Percentiles rank a stretch among this genome's conserved stretches.
Conservation (phyloP, 2,888 invertebrate species). For the Drepanosiphum platanoidis region DNA sequence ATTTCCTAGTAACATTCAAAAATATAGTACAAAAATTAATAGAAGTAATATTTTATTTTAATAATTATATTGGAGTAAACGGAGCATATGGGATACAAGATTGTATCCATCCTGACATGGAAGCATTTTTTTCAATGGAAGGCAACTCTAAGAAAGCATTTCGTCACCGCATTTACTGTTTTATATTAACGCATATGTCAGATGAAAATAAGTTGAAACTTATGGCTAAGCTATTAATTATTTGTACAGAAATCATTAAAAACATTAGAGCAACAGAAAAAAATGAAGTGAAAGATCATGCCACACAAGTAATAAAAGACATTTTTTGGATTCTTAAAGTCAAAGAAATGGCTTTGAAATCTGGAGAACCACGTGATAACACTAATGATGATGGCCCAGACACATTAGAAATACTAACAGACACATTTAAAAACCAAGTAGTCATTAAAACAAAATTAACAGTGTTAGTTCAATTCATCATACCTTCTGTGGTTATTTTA, state of each 20-base stretch:
- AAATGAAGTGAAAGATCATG: neutral
- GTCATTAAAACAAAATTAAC: constrained; percentile 35
- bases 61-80: constrained; percentile 51
- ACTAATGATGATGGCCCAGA: constrained; percentile 51
- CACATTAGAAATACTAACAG: constrained; percentile 46
- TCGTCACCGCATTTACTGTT: constrained; percentile 74
- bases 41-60: constrained; percentile 57
- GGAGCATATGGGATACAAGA: constrained; percentile 14
- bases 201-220: constrained; percentile 70
- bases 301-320: constrained; percentile 36
- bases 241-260: constrained; percentile 39
- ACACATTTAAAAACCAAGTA: constrained; percentile 43
- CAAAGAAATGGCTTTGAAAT: constrained; percentile 49
- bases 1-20: constrained; percentile 68
- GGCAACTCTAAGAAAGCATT: constrained; percentile 68
- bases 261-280: neutral
- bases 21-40: constrained; percentile 50
- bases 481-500: constrained; percentile 44
- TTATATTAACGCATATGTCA: constrained; percentile 77
- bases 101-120: constrained; percentile 40
- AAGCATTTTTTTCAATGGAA: constrained; percentile 68
- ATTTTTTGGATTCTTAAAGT: constrained; percentile 51
- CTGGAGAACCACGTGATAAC: constrained; percentile 47
- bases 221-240: constrained; percentile 33
- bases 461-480: constrained; percentile 30